Evolutionary conservation across 2,888 invertebrate species (phyloP).

Genomic region (Amphimallon solstitiale): DNA sequence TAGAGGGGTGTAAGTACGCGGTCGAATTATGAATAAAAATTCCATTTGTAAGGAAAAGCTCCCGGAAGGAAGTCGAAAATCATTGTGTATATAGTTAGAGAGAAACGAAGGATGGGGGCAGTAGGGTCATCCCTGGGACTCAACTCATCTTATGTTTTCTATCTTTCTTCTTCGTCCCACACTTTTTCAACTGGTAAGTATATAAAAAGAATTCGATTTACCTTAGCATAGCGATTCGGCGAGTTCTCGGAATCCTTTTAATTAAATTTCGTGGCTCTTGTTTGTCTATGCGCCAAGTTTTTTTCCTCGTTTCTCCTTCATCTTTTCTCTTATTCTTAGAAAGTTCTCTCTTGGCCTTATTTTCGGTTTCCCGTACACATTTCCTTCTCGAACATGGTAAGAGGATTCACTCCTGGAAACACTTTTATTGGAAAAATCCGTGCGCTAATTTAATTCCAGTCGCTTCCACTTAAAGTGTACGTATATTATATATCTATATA

Average conservation of each 20-base stretch:
- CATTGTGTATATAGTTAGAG: no score
- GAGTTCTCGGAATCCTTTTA: conserved; percentile 20
- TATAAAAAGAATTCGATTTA: no score
- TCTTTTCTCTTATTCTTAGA: background rate
- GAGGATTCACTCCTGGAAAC: background rate
- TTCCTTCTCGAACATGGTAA: background rate
- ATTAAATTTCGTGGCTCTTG: conserved; percentile 24
- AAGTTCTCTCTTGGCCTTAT: background rate
- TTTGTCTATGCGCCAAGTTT: conserved; percentile 4
- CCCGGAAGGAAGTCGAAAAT: no score
- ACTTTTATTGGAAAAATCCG: no score
- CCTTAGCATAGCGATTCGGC: background rate
- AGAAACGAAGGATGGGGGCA: background rate
- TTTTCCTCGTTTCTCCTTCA: background rate
- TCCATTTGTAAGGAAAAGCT: no score
- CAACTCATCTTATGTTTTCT: background rate
- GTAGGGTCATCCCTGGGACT: background rate
- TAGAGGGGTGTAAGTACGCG: no score
- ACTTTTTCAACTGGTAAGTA: no score
- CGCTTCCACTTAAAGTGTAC: background rate
- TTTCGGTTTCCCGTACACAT: background rate
- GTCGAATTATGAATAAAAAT: no score
- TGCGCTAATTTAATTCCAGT: background rate
- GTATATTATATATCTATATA: background rate
- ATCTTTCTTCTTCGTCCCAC: background rate